Base-by-base conservation (phyloP, 2,113 vertebrate species). In the Athene noctua region DNA sequence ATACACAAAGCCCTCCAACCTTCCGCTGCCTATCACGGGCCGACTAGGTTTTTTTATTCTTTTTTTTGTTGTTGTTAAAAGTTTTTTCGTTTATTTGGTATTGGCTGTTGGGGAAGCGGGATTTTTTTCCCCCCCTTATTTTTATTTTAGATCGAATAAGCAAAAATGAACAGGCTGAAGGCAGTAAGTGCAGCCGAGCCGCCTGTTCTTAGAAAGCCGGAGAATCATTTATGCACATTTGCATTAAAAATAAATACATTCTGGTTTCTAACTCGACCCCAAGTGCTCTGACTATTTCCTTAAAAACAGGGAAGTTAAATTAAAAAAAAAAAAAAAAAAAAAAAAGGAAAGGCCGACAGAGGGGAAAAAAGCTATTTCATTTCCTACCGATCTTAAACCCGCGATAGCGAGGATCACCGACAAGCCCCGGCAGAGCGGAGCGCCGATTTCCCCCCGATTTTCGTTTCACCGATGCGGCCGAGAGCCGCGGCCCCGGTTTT, bases 231-330 rank as follows among this genome's bases (percentile, higher is more conserved):
- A 72, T 70, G 79, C 17, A 30, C 14, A 75, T 95, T 95, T 96
- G 63, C 94, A 88, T 96, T 92, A 94, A 90, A 97, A 96, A 97
- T 75, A 92, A 86, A 93, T 77, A 75, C 26, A 59, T 52, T 75
- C 63, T 8, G 16, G 14, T 71, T 88, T 83, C 52, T 75, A 82
- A 61, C 22, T 58, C 55, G 34, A 73, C 57, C 30, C 16, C 70
- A n/a, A 44, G 44, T 21, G 38, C 30, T 90, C 36, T 3, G n/a
- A 22, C 51, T 72, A 40, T 83, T 92, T 80, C 51, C 13, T 81
- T 68, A 68, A 95, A 94, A 84, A 49, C 6, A 4, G 13, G 2
- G 6, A 80, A 74, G 57, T 40, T 47, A 52, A 62, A 72, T 63
- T 7, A 11, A 2, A 44, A 62, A 29, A 36, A 6, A 27, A 23